A percentile compares a stretch with the other conserved stretches of the same genome.
Conservation (phyloP, 2,113 vertebrate genomes). For the Macquaria australasica region DNA sequence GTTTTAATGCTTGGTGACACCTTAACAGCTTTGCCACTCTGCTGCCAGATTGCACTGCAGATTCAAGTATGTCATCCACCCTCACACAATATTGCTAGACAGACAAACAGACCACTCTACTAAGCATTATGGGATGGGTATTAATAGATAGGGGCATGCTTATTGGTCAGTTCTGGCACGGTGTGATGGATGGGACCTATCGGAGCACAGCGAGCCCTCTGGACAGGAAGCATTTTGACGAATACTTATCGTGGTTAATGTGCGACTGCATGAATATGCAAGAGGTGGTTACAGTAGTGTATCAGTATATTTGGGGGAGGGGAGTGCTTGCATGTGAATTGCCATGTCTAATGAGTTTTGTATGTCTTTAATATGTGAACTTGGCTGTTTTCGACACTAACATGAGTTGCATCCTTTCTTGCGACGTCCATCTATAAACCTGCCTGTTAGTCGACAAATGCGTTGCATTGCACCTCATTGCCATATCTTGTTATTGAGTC, state of each 20-base stretch:
- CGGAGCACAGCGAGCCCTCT: constrained; percentile 34
- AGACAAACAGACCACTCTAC: not conserved
- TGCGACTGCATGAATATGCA: constrained; percentile 47
- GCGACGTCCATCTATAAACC: not conserved
- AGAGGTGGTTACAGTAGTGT: not conserved
- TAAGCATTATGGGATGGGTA: constrained; percentile 1
- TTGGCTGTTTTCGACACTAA: not conserved
- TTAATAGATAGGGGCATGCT: constrained; percentile 19
- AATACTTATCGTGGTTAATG: constrained; percentile 29
- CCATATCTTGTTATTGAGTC: not conserved
- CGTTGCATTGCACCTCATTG: not conserved
- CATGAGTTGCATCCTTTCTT: not conserved
- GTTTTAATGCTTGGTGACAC: constrained; percentile 24
- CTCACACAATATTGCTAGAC: not conserved
- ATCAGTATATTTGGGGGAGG: not conserved
- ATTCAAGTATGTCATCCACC: not conserved
- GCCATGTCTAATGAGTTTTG: not conserved
- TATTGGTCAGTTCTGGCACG: constrained; percentile 27
- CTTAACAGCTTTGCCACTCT: constrained; percentile 32
- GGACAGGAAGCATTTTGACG: constrained; percentile 42
- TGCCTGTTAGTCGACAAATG: not conserved
- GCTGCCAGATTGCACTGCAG: constrained; percentile 11
- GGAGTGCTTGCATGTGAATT: not conserved
- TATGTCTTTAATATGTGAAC: not conserved
- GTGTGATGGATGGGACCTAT: constrained; percentile 56